Conservation (phyloP, 1,140 invertebrate genomes). For the Aphidius gifuensis region DNA sequence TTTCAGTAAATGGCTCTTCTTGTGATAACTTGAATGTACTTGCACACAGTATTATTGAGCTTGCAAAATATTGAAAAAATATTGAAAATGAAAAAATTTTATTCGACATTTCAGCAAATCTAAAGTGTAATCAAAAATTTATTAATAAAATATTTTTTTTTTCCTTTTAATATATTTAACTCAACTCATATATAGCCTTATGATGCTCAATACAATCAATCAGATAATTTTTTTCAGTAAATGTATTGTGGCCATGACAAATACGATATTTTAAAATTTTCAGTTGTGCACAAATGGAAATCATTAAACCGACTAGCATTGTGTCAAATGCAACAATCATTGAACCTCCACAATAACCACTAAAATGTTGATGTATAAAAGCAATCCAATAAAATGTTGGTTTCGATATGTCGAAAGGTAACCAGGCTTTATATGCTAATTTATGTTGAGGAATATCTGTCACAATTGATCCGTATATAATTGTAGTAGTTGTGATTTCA, state of each 20-base stretch:
- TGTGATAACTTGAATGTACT: not conserved
- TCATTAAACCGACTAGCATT: not conserved
- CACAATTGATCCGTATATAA: not conserved
- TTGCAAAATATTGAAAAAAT: conserved; percentile 8
- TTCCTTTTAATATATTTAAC: not conserved
- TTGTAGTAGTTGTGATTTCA: not conserved
- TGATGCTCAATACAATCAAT: conserved; percentile 7
- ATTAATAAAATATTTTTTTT: not conserved
- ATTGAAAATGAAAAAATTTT: conserved; percentile 2
- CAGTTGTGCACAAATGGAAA: not conserved
- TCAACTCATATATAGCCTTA: conserved; percentile 11
- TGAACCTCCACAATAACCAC: not conserved
- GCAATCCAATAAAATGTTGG: not conserved
- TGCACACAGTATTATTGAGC: conserved; percentile 6
- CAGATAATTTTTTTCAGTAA: conserved; percentile 3
- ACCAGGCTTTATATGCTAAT: not conserved
- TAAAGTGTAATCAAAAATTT: not conserved
- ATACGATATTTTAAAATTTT: not conserved
- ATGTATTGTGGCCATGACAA: not conserved
- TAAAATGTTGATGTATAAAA: not conserved
- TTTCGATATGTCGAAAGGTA: not conserved
- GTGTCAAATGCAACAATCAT: conserved; percentile 2
- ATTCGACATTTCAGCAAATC: conserved; percentile 1
- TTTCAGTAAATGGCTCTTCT: not conserved
- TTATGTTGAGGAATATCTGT: not conserved